Evolutionary conservation across 2,797 vertebrate species (phyloP).

Genomic region (Sphenodon punctatus): DNA sequence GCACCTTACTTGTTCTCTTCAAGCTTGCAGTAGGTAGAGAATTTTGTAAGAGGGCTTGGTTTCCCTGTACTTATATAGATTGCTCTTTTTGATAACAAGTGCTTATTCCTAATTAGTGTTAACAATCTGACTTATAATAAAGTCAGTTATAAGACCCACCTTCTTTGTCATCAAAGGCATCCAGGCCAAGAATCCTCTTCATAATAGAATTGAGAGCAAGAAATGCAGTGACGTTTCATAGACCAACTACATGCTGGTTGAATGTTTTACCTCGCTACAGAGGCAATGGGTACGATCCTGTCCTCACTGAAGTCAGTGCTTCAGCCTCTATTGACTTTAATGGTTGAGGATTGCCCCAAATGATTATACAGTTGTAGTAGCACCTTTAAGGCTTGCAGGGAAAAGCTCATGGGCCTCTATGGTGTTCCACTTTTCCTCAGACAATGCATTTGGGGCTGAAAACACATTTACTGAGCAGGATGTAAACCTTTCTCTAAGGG

Average conservation of each 20-base stretch:
- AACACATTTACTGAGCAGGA: neutral
- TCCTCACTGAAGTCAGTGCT: too few relatives aligned
- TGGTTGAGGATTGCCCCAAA: too few relatives aligned
- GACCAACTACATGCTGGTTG: too few relatives aligned
- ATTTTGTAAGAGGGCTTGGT: neutral
- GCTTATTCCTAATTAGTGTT: neutral
- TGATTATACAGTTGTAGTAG: too few relatives aligned
- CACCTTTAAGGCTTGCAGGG: accelerated
- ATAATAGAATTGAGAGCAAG: neutral
- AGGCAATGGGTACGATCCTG: too few relatives aligned
- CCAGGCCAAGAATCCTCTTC: neutral
- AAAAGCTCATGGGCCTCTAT: accelerated
- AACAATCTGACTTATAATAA: neutral
- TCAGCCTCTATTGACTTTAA: too few relatives aligned
- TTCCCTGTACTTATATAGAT: neutral
- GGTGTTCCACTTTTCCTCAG: neutral
- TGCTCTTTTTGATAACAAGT: neutral
- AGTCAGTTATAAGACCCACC: neutral
- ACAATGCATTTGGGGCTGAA: neutral
- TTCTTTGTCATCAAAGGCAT: neutral
- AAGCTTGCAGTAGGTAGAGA: neutral
- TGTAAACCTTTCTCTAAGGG: too few relatives aligned
- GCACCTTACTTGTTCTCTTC: neutral
- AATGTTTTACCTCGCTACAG: too few relatives aligned
- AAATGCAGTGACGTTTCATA: neutral